Evolutionary conservation across 2,888 invertebrate species (phyloP), one percentile per base, ranked within the genome.

Genomic region (Tethea ocularis): DNA sequence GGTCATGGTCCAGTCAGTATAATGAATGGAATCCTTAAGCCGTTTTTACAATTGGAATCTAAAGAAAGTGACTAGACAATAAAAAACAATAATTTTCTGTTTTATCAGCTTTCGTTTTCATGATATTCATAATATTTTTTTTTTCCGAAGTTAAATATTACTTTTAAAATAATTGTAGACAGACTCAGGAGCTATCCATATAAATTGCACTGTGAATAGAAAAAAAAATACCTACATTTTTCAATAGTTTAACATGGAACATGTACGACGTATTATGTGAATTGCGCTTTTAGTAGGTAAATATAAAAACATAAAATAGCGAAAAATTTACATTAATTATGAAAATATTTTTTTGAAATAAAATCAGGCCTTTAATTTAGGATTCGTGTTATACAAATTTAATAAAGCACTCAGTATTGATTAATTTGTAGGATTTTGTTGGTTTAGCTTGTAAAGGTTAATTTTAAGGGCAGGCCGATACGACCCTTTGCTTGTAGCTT

Each of bases 21-120:
- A 46, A 20, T 20, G 20, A 17, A 41, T 7, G 38, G 17, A 17
- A 10, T 20, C 7, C n/a, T 38, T 38, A 38, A n/a, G 46, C 10
- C 46, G 46, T 46, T 7, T 26, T 26, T 20, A 46, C 10, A 46
- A 20, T 46, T 46, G 46, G n/a, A 46, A 46, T 20, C 20, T 46
- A 46, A 20, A 41, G 59, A 74, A 80, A 74, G 86, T 86, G 86
- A 84, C 71, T 82, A 84, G 86, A 86, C 87, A 86, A 86, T 86
- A 86, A 85, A 72, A 77, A 69, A 61, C 62, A 67, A 63, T 67
- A 57, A 57, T 33, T 59, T 66, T 63, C 51, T 51, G 65, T 60
- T 57, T 61, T 58, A 57, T 59, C 59, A 41, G 55, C 23, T 59
- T 63, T 15, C 1, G 29, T 33, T 33, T 33, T 33, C 4, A 33